Evolutionary conservation across 2,888 invertebrate species (phyloP), one percentile per base, ranked within the genome.

Genomic region (Listrodromus nycthemerus): DNA sequence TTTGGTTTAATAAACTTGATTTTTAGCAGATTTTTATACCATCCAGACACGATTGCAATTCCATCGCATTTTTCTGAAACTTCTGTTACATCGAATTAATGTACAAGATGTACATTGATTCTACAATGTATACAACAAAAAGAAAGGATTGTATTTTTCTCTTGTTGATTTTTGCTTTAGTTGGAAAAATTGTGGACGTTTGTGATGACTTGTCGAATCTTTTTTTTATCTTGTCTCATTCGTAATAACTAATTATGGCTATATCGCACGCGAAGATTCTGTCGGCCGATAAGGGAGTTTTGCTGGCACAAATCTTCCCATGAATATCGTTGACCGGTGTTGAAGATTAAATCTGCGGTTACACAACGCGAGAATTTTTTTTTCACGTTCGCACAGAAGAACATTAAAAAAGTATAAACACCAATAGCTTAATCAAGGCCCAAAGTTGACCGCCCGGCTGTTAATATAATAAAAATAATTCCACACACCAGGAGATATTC

Each of bases 251-350:
- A 70, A 55, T 52, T 27, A 8, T 27, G 1, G n/a, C 65, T 70
- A 45, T 76, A 71, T 41, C n/a, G 41, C 16, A 33, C 10, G 45
- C 10, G 45, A 19, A n/a, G 37, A 67, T 73, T 27, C 45, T 50
- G 45, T 74, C 52, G 19, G 50, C 61, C 48, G 61, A 67, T 69
- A 78, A 74, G 52, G n/a, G 41, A 52, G 48, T 65, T 65, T 52
- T 19, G 61, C 65, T 37, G 55, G 71, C 5, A 66, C 61, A 67
- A 19, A 21, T 27, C 37, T 74, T 80, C 41, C 27, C 69, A 21
- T 21, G 41, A 55, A 27, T 52, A 73, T 10, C 65, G n/a, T 3
- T 6, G 2, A 41, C 55, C 27, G 48, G n/a, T 21, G 10, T 30
- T 33, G 66, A 67, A 45, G 45, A 50, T 8, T 27, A 76, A 55